These are phyloP conservation scores for Potamilus streckersoni DNA, from an alignment of 1,140 invertebrate species.

Conservation along the genomic window DNA sequence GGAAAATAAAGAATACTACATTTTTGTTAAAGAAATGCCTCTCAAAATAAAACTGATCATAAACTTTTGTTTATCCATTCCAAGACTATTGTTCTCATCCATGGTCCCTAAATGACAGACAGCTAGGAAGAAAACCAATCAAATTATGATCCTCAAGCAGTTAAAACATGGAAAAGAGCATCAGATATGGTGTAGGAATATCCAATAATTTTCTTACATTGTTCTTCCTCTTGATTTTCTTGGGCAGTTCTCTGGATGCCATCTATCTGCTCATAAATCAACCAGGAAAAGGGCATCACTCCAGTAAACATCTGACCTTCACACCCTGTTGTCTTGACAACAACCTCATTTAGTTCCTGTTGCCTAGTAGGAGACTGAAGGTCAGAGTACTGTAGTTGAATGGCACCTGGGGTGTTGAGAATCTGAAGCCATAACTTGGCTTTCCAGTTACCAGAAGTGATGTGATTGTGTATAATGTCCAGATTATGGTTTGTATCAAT, in stretches of 20 bases:
- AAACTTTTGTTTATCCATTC: too few relatives aligned
- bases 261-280: slow-evolving; percentile 3
- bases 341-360: slow-evolving; percentile 11
- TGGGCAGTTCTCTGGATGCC: neutral
- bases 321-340: slow-evolving; percentile 15
- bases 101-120: too few relatives aligned
- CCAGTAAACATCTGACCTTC: slow-evolving; percentile 18
- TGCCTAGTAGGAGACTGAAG: slow-evolving; percentile 11
- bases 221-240: too few relatives aligned
- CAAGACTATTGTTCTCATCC: too few relatives aligned
- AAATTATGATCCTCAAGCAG: too few relatives aligned
- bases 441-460: slow-evolving; percentile 6
- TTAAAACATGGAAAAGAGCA: too few relatives aligned
- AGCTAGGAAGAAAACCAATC: too few relatives aligned
- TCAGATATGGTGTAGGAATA: too few relatives aligned
- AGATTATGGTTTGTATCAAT: slow-evolving; percentile 23
- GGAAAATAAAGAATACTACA: too few relatives aligned
- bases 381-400: slow-evolving; percentile 15
- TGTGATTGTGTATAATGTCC: slow-evolving; percentile 8
- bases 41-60: too few relatives aligned
- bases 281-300: slow-evolving; percentile 21
- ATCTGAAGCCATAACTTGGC: slow-evolving; percentile 8
- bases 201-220: too few relatives aligned
- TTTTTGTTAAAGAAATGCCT: too few relatives aligned
- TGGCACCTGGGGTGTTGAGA: slow-evolving; percentile 11